Conservation (phyloP, 1,140 invertebrate genomes). For the Drosophila equinoxialis region DNA sequence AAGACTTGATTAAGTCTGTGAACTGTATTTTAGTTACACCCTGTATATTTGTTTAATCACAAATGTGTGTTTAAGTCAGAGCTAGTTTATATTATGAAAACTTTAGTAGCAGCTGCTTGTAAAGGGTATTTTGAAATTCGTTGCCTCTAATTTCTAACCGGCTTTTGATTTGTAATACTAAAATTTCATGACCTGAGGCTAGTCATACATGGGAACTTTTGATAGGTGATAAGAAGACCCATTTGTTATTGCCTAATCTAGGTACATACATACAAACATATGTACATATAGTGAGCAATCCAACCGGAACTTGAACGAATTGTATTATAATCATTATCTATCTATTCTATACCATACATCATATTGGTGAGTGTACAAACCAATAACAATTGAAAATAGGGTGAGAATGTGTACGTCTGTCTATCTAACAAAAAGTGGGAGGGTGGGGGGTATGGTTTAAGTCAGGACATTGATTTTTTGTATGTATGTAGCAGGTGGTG, state of each 20-base stretch:
- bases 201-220: slow-evolving; percentile 50
- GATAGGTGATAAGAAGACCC: slow-evolving; percentile 51
- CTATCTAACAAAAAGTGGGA: background rate
- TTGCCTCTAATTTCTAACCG: slow-evolving; percentile 32
- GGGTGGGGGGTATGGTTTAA: background rate
- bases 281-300: background rate
- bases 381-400: slow-evolving; percentile 29
- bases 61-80: too few species aligned
- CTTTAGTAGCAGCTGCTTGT: too few species aligned
- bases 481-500: background rate
- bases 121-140: background rate
- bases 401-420: background rate
- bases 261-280: background rate
- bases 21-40: slow-evolving; percentile 30
- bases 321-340: slow-evolving; percentile 20
- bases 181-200: slow-evolving; percentile 56
- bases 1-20: slow-evolving; percentile 30
- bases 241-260: slow-evolving; percentile 29
- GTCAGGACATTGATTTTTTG: slow-evolving; percentile 58
- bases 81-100: too few species aligned
- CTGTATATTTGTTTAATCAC: background rate
- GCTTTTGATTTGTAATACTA: slow-evolving; percentile 22
- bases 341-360: background rate
- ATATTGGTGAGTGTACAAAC: slow-evolving; percentile 18
- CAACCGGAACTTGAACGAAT: slow-evolving; percentile 61